phyloP scores from a whole-genome alignment of 2,888 invertebrate species.

The Philereme transversata region DNA sequence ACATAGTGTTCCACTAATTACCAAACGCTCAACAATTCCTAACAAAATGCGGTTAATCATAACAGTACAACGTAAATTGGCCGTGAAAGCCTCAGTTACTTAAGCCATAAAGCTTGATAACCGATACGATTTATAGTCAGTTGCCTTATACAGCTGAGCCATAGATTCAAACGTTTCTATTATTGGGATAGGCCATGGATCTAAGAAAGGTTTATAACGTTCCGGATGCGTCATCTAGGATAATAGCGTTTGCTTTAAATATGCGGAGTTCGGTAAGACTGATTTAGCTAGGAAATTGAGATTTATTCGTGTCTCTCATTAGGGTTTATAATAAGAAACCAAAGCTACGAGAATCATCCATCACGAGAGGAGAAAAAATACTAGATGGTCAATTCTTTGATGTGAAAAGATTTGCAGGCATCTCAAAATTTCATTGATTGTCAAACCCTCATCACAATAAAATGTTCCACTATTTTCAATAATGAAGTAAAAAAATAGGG shows the following conservation, averaged over 20 bases:
- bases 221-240: background rate
- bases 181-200: conserved; percentile 17
- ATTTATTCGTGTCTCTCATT: background rate
- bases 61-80: conserved; percentile 50
- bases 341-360: no score
- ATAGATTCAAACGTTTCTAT: conserved; percentile 27
- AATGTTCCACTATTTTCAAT: no score
- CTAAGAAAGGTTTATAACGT: background rate
- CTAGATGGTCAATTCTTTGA: no score
- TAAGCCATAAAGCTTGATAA: conserved; percentile 43
- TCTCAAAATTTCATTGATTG: no score
- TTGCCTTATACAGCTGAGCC: conserved; percentile 27
- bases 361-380: no score
- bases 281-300: background rate
- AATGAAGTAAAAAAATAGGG: no score
- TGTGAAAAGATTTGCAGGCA: no score
- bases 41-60: conserved; percentile 40
- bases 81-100: conserved; percentile 46
- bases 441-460: no score
- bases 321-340: no score
- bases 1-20: conserved; percentile 21
- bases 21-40: conserved; percentile 19
- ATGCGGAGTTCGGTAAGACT: background rate
- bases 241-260: background rate
- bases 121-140: conserved; percentile 45